These are phyloP conservation scores for Trissolcus basalis DNA, from an alignment of 1,140 invertebrate species.

Conservation along the genomic window DNA sequence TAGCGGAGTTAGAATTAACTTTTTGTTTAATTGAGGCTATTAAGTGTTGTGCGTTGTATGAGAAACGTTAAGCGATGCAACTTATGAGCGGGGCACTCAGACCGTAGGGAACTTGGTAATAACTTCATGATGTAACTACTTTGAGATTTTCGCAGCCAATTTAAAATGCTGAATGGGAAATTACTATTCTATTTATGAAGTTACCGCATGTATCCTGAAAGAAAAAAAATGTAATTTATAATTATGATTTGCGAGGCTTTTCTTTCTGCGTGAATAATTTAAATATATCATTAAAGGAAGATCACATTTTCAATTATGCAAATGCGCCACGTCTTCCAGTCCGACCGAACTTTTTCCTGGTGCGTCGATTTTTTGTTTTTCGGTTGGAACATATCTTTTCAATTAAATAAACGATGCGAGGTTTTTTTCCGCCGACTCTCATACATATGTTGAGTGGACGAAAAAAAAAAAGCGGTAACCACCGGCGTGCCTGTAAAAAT, in stretches of 20 bases:
- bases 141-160: conserved; percentile 42
- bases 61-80: conserved; percentile 39
- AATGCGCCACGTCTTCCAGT: too few relatives aligned
- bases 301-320: neutral
- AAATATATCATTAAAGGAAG: neutral
- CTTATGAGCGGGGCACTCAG: conserved; percentile 40
- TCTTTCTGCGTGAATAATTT: neutral
- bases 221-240: conserved; percentile 20
- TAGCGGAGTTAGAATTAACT: conserved; percentile 17
- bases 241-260: conserved; percentile 7
- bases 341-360: too few relatives aligned
- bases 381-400: too few relatives aligned
- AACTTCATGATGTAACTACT: conserved; percentile 46
- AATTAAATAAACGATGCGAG: too few relatives aligned
- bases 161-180: conserved; percentile 35
- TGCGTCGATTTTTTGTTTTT: too few relatives aligned
- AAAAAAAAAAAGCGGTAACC: too few relatives aligned
- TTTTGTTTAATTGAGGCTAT: conserved; percentile 36
- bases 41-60: conserved; percentile 32
- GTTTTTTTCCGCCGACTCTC: too few relatives aligned
- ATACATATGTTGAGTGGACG: too few relatives aligned
- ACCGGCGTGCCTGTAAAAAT: too few relatives aligned
- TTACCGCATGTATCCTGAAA: neutral
- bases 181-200: conserved; percentile 43
- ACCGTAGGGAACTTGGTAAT: conserved; percentile 29